These are phyloP conservation scores for Lagria hirta DNA, from an alignment of 2,888 invertebrate genomes.

Conservation along the genomic window DNA sequence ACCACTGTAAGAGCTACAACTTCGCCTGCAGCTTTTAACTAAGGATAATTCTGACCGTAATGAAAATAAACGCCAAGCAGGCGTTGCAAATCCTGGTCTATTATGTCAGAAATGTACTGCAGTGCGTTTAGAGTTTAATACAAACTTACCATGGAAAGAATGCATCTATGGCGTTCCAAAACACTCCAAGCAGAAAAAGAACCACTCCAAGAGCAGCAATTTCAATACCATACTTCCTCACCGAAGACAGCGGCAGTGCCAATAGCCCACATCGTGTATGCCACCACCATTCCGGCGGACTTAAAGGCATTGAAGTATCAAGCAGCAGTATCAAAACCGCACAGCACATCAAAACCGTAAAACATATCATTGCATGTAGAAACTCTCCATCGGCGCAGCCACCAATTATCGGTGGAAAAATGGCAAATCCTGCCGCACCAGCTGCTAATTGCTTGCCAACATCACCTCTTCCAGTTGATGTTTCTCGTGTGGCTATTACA, in stretches of 20 bases:
- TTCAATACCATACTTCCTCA: conserved; percentile 74
- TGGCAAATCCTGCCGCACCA: conserved; percentile 72
- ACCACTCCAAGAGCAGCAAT: conserved; percentile 70
- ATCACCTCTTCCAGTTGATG: conserved; percentile 76
- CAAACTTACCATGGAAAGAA: conserved; percentile 69
- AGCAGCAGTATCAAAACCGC: conserved; percentile 63
- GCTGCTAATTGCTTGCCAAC: conserved; percentile 77
- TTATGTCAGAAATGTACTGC: too few relatives aligned
- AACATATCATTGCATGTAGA: conserved; percentile 59
- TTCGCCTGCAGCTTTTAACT: too few relatives aligned
- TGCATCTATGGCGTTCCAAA: conserved; percentile 80
- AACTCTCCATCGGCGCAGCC: conserved; percentile 53
- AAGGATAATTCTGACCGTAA: too few relatives aligned
- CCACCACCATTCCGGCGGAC: conserved; percentile 88
- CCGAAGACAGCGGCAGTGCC: conserved; percentile 77
- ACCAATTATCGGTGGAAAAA: conserved; percentile 65
- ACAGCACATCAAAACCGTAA: conserved; percentile 61
- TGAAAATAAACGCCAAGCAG: too few relatives aligned
- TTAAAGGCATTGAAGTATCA: conserved; percentile 72
- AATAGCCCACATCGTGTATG: conserved; percentile 76
- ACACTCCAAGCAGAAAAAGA: conserved; percentile 69
- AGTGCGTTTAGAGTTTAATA: too few relatives aligned
- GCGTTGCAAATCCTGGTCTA: not conserved
- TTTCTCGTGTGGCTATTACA: conserved; percentile 81
- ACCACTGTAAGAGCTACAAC: too few relatives aligned